A percentile compares a stretch with the other conserved stretches of the same genome.
These are phyloP conservation scores for Mus spretus DNA, from an alignment of 2,797 vertebrate genomes.

Conservation along the genomic window DNA sequence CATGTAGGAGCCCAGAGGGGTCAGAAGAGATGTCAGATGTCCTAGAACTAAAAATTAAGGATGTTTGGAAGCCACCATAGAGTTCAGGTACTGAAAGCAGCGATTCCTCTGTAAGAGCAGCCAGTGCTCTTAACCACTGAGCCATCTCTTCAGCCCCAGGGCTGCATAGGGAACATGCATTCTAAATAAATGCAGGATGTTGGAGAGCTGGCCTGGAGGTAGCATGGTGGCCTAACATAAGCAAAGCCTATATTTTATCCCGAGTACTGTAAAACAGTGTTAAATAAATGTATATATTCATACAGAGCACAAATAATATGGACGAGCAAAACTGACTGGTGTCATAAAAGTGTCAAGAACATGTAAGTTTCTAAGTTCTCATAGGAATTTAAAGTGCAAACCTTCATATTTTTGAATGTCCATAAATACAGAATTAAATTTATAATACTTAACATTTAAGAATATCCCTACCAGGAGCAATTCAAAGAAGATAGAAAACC, in stretches of 20 bases:
- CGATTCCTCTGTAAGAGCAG: neutral
- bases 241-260: neutral
- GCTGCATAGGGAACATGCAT: neutral
- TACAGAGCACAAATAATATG: neutral
- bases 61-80: neutral
- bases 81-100: neutral
- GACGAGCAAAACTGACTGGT: neutral
- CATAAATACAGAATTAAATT: conserved; percentile 26
- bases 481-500: conserved; percentile 38
- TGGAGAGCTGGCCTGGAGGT: neutral
- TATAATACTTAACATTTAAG: conserved; percentile 57
- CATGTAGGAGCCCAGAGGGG: neutral
- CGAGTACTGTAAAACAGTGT: neutral
- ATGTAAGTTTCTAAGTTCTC: conserved; percentile 19
- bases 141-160: neutral
- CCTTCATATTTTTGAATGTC: neutral
- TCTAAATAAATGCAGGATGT: neutral
- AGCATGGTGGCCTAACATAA: neutral
- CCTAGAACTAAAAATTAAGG: neutral
- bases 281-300: neutral
- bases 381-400: conserved; percentile 44
- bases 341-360: conserved; percentile 31
- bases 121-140: neutral
- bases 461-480: conserved; percentile 21
- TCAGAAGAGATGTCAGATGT: neutral